Evolutionary conservation across 2,797 vertebrate genomes (phyloP).

Genomic region (Anas capensis): DNA sequence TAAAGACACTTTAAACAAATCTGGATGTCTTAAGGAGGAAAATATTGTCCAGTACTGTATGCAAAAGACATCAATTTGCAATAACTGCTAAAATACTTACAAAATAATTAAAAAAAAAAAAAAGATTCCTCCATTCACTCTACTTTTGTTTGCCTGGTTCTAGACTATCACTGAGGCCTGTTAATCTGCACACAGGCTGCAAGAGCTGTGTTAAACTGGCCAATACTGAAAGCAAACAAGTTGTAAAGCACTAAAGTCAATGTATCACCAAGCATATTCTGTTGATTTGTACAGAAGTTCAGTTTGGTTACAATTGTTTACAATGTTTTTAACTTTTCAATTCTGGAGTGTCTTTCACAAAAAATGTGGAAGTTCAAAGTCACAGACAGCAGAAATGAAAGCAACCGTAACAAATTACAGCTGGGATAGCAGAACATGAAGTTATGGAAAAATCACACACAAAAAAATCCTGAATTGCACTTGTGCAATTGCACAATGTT

Average conservation of each 20-base stretch:
- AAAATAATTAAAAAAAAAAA: neutral
- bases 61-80: neutral
- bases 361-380: neutral
- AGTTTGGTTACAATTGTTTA: neutral
- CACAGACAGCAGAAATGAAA: neutral
- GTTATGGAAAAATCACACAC: neutral
- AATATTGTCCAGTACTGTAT: neutral
- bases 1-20: neutral
- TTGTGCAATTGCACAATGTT: neutral
- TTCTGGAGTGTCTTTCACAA: neutral
- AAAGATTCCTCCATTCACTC: slow-evolving; percentile 1
- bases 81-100: slow-evolving; percentile 13
- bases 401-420: neutral
- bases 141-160: neutral
- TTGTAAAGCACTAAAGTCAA: neutral
- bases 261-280: neutral
- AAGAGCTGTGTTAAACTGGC: neutral
- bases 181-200: neutral
- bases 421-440: neutral
- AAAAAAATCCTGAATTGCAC: neutral
- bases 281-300: neutral
- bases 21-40: neutral
- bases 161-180: neutral
- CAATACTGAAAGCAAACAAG: neutral
- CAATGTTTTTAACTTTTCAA: neutral